phyloP scores from a whole-genome alignment of 2,888 invertebrate genomes.

The Neocrepidodera transversa region DNA sequence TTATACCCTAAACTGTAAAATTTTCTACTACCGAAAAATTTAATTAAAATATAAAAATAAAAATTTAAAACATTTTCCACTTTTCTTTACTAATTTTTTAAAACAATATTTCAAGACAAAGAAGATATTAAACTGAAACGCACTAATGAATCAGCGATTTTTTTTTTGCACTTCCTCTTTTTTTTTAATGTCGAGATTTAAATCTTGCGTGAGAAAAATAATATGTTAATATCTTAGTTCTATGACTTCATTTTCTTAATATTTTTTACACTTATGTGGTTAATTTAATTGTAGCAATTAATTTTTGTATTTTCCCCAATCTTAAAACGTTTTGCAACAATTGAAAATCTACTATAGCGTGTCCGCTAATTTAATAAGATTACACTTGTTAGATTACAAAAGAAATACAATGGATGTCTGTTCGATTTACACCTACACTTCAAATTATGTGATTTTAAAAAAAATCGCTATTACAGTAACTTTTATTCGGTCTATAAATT shows the following conservation, averaged over 20 bases:
- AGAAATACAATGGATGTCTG: background rate
- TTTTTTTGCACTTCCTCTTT: too few relatives aligned
- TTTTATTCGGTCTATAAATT: conserved; percentile 11
- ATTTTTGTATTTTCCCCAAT: too few relatives aligned
- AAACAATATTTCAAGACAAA: too few relatives aligned
- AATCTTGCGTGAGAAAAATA: conserved; percentile 3
- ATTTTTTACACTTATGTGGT: background rate
- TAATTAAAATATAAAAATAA: too few relatives aligned
- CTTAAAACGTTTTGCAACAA: background rate
- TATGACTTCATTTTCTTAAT: conserved; percentile 13
- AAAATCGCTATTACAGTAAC: conserved; percentile 5
- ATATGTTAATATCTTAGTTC: conserved; percentile 8
- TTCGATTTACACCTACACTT: conserved; percentile 14
- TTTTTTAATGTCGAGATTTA: background rate
- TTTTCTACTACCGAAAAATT: too few relatives aligned
- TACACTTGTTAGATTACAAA: conserved; percentile 15
- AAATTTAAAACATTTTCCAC: too few relatives aligned
- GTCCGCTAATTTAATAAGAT: conserved; percentile 6
- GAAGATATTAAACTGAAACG: too few relatives aligned
- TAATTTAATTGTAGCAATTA: conserved; percentile 10
- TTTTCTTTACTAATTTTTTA: too few relatives aligned
- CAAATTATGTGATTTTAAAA: background rate
- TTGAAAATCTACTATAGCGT: background rate
- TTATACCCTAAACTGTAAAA: too few relatives aligned
- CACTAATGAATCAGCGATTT: too few relatives aligned